Conservation (phyloP, 2,113 vertebrate genomes). For the Amblyopsis rosae region DNA sequence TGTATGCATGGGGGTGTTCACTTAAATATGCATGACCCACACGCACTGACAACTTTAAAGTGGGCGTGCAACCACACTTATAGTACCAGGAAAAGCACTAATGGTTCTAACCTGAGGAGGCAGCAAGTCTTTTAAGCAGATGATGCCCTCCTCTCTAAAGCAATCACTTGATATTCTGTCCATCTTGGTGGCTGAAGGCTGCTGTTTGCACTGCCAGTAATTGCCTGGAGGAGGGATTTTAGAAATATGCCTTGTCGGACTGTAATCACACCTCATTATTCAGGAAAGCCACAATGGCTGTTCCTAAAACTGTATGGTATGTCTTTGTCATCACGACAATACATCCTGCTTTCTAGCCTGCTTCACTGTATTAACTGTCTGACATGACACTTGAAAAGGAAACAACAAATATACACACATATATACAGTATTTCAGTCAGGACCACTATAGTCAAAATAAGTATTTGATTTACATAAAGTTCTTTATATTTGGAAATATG, state of each 20-base stretch:
- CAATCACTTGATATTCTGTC: conserved; percentile 66
- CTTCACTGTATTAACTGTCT: conserved; percentile 21
- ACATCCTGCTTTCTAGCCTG: conserved; percentile 15
- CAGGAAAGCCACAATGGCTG: conserved; percentile 63
- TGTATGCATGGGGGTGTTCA: too few species aligned
- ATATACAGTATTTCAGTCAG: too few species aligned
- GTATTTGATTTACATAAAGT: too few species aligned
- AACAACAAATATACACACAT: too few species aligned
- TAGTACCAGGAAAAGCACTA: conserved; percentile 49
- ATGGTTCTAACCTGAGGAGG: conserved; percentile 64
- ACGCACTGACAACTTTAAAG: conserved; percentile 32
- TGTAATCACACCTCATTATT: conserved; percentile 81
- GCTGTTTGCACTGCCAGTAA: conserved; percentile 67
- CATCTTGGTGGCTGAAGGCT: conserved; percentile 51
- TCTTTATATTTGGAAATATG: too few species aligned
- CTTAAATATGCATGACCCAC: conserved; percentile 5
- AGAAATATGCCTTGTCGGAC: conserved; percentile 70
- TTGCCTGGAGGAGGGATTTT: conserved; percentile 76
- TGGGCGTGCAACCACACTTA: conserved; percentile 21
- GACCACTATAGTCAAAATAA: too few species aligned
- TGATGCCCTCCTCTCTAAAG: conserved; percentile 73
- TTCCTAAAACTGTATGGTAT: conserved; percentile 55
- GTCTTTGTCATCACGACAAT: conserved; percentile 48
- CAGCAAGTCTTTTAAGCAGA: conserved; percentile 75
- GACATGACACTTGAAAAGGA: neutral